Conservation (phyloP, 2,797 vertebrate genomes). For the Artibeus lituratus region DNA sequence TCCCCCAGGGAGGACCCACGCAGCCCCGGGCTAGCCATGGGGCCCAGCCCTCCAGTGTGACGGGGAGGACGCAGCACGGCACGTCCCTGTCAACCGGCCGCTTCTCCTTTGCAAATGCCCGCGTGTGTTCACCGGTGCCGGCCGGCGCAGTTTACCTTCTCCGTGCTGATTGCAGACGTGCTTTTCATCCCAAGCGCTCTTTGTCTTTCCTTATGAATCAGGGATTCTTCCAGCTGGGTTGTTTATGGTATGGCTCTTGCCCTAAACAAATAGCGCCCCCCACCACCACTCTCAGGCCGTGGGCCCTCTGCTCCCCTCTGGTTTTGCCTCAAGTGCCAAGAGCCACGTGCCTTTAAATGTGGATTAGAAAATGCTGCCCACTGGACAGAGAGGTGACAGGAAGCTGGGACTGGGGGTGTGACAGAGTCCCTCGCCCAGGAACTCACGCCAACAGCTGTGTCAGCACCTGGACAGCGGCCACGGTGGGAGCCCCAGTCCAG, state of each 20-base stretch:
- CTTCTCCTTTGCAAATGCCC: too few species aligned
- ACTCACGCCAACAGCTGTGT: too few species aligned
- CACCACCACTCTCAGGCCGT: background rate
- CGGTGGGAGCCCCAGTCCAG: too few species aligned
- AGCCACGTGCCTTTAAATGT: background rate
- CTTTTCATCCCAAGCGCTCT: background rate
- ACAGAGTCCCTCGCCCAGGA: too few species aligned
- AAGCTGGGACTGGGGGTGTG: background rate
- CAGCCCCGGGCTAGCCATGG: too few species aligned
- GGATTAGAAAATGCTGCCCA: background rate
- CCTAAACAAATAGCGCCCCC: background rate
- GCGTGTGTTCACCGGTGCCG: background rate
- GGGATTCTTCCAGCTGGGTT: background rate
- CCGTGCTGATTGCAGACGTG: background rate
- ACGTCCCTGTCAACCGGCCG: too few species aligned
- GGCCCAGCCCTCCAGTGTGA: too few species aligned
- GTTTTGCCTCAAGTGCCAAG: background rate
- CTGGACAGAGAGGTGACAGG: background rate
- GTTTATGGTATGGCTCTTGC: background rate
- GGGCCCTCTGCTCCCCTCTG: rapidly evolving
- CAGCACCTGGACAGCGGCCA: too few species aligned
- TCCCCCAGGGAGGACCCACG: too few species aligned
- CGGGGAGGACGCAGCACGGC: too few species aligned
- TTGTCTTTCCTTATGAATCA: background rate
- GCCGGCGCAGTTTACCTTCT: background rate